phyloP scores from a whole-genome alignment of 2,797 vertebrate species.

The Denticeps clupeoides region DNA sequence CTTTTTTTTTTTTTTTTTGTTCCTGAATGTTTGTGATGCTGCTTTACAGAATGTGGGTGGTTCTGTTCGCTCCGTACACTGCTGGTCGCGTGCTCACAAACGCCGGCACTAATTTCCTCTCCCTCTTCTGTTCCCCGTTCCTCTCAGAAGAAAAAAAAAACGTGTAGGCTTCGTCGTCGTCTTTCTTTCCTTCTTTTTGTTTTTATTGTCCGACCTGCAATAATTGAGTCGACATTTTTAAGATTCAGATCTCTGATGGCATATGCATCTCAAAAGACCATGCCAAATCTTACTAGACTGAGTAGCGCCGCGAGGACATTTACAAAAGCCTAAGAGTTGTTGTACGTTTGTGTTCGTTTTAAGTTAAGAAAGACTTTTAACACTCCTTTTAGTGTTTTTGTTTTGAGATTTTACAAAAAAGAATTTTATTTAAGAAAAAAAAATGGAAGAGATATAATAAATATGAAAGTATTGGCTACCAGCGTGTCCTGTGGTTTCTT shows the following conservation, averaged over 20 bases:
- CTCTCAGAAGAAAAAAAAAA: no score
- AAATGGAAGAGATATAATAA: constrained; percentile 61
- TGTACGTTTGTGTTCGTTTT: constrained; percentile 62
- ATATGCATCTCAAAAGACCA: constrained; percentile 56
- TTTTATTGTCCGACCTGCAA: constrained; percentile 70
- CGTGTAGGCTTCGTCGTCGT: no score
- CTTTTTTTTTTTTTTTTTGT: constrained; percentile 35
- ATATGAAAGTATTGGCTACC: constrained; percentile 67
- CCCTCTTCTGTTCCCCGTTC: no score
- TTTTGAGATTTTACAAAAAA: constrained; percentile 72
- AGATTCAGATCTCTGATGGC: constrained; percentile 62
- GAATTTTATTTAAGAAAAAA: constrained; percentile 70
- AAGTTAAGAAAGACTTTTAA: constrained; percentile 71
- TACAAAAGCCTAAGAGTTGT: constrained; percentile 62
- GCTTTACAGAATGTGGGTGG: constrained; percentile 61
- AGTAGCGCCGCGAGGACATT: constrained; percentile 54
- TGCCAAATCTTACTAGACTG: constrained; percentile 70
- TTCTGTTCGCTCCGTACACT: constrained; percentile 61
- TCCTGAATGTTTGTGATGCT: constrained; percentile 55
- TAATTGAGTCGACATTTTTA: constrained; percentile 61
- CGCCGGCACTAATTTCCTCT: constrained; percentile 67
- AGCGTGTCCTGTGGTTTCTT: constrained; percentile 26
- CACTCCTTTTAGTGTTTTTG: constrained; percentile 71
- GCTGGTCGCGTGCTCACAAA: constrained; percentile 62
- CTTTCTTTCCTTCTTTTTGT: constrained; percentile 33